Percentiles rank a stretch among this genome's conserved stretches.
Conservation (phyloP, 2,888 invertebrate species). For the Nephrocerus scutellatus region DNA sequence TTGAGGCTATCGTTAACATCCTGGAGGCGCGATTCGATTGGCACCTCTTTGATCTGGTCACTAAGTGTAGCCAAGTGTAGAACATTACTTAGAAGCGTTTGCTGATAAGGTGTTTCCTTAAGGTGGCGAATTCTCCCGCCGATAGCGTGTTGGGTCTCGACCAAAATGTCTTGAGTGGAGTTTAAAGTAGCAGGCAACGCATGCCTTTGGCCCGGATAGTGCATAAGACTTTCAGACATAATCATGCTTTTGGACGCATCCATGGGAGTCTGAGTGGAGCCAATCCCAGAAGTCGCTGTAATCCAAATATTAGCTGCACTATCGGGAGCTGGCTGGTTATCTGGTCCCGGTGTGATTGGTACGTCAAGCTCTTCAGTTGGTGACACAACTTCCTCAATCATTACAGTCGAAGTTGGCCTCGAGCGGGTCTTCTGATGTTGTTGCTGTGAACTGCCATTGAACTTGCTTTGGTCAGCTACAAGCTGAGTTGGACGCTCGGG, state of each 20-base stretch:
- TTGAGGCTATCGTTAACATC: slow-evolving; percentile 52
- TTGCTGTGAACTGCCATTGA: slow-evolving; percentile 31
- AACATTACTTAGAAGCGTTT: slow-evolving; percentile 55
- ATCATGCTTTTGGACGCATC: slow-evolving; percentile 34
- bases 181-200: slow-evolving; percentile 44
- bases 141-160: slow-evolving; percentile 51
- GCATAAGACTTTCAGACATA: slow-evolving; percentile 35
- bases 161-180: slow-evolving; percentile 51
- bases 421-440: slow-evolving; percentile 26
- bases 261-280: slow-evolving; percentile 20
- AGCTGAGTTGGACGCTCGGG: slow-evolving; percentile 31
- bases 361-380: slow-evolving; percentile 48
- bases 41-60: slow-evolving; percentile 52
- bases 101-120: slow-evolving; percentile 50
- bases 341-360: slow-evolving; percentile 50
- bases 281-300: slow-evolving; percentile 21
- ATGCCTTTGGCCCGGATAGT: slow-evolving; percentile 35
- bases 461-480: slow-evolving; percentile 37
- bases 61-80: slow-evolving; percentile 57
- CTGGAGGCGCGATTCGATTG: slow-evolving; percentile 51
- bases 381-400: slow-evolving; percentile 51
- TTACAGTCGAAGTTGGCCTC: slow-evolving; percentile 48
- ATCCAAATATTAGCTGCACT: slow-evolving; percentile 36
- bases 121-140: slow-evolving; percentile 53
- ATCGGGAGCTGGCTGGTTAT: slow-evolving; percentile 25